Conservation (phyloP, 2,113 vertebrate species). For the Alethe castanea region DNA sequence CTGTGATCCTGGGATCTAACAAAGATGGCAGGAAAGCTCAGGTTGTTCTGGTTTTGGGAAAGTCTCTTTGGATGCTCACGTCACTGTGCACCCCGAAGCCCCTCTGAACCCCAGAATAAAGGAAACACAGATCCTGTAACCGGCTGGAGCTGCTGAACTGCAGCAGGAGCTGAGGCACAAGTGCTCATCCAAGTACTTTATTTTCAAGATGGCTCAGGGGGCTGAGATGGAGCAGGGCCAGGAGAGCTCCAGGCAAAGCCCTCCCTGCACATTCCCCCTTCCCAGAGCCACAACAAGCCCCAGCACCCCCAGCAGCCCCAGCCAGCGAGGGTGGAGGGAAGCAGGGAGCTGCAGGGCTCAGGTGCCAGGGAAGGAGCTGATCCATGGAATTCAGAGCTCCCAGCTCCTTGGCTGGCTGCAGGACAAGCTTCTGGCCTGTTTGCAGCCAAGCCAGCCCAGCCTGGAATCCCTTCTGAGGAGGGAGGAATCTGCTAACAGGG, state of each 20-base stretch:
- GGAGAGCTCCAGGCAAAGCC: neutral
- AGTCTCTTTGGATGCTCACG: accelerated
- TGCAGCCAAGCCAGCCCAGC: neutral
- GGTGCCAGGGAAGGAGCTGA: neutral
- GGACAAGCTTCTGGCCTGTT: neutral
- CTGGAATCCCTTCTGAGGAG: neutral
- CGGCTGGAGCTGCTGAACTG: neutral
- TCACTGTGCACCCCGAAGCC: neutral
- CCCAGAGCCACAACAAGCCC: neutral
- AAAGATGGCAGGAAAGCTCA: neutral
- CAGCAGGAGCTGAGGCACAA: neutral
- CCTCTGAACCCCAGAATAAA: neutral
- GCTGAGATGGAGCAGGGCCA: neutral
- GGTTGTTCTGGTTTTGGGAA: neutral
- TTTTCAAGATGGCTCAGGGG: neutral
- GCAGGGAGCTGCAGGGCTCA: neutral
- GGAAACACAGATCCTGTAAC: accelerated
- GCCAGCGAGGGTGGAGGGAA: neutral
- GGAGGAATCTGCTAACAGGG: neutral
- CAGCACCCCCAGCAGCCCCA: neutral
- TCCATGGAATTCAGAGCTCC: neutral
- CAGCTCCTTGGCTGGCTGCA: neutral
- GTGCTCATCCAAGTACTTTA: neutral
- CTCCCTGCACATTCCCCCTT: neutral
- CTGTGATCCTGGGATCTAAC: neutral